Conservation (phyloP, 2,113 vertebrate genomes). For the Sclerurus mexicanus region DNA sequence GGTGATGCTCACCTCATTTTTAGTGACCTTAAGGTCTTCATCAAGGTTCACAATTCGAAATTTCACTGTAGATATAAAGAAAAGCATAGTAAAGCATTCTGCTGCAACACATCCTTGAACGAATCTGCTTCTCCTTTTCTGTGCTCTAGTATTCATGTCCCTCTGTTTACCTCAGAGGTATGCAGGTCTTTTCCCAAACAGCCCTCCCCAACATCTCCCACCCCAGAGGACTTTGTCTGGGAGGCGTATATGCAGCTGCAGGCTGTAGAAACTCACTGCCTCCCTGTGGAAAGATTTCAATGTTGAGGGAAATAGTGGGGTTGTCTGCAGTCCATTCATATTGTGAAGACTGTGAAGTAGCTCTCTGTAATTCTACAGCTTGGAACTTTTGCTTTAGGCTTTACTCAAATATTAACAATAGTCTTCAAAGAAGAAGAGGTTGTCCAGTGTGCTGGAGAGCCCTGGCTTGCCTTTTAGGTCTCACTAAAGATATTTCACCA, state of each 20-base stretch:
- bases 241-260: not conserved
- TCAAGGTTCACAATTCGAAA: slow-evolving; percentile 42
- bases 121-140: not conserved
- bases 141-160: not conserved
- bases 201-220: not conserved
- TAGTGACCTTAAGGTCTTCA: slow-evolving; percentile 27
- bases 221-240: not conserved
- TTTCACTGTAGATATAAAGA: slow-evolving; percentile 20
- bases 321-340: not conserved
- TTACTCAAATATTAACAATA: not conserved
- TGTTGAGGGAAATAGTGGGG: not conserved
- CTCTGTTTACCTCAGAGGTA: not conserved
- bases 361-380: not conserved
- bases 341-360: not conserved
- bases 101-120: not conserved
- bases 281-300: not conserved
- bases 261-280: not conserved
- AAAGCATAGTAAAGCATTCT: not conserved
- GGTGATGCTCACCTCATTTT: slow-evolving; percentile 7
- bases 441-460: not conserved
- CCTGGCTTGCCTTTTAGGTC: not conserved
- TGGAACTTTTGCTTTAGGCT: not conserved
- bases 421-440: not conserved
- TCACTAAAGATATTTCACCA: not conserved
- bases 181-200: not conserved